Conservation (phyloP, 2,797 vertebrate genomes). For the Propithecus deckenii region DNA sequence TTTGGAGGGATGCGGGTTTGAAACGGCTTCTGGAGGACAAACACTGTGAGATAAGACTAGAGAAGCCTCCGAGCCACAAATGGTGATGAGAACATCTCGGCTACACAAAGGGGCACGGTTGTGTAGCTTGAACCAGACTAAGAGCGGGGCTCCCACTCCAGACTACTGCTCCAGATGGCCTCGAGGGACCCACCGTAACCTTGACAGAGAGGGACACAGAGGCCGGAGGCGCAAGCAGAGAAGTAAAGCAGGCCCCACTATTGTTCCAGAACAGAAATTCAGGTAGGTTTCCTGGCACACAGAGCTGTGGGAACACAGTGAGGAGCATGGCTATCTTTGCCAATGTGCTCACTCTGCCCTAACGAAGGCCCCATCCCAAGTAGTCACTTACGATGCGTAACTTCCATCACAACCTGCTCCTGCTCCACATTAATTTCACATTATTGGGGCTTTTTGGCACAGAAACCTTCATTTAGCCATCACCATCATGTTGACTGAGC, state of each 20-base stretch:
- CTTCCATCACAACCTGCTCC: background rate
- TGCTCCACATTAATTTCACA: background rate
- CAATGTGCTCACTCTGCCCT: background rate
- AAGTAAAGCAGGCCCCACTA: background rate
- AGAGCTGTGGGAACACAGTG: background rate
- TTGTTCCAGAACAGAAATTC: background rate
- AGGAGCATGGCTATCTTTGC: background rate
- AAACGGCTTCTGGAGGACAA: conserved; percentile 20
- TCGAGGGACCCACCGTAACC: background rate
- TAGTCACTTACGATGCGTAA: background rate
- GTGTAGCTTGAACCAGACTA: background rate
- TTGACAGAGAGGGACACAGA: background rate
- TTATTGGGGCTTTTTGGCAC: background rate
- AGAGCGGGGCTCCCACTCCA: background rate
- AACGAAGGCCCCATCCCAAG: background rate
- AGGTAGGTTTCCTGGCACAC: background rate
- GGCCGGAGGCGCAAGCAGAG: background rate
- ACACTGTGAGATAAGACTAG: background rate
- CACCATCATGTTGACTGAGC: background rate
- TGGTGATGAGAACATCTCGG: background rate
- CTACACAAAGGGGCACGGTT: background rate
- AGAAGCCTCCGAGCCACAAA: background rate
- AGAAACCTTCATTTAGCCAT: background rate
- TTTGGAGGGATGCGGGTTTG: background rate
- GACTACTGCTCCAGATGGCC: background rate